These are phyloP conservation scores for Epinotia brunnichana DNA, from an alignment of 2,888 invertebrate genomes.

Conservation along the genomic window DNA sequence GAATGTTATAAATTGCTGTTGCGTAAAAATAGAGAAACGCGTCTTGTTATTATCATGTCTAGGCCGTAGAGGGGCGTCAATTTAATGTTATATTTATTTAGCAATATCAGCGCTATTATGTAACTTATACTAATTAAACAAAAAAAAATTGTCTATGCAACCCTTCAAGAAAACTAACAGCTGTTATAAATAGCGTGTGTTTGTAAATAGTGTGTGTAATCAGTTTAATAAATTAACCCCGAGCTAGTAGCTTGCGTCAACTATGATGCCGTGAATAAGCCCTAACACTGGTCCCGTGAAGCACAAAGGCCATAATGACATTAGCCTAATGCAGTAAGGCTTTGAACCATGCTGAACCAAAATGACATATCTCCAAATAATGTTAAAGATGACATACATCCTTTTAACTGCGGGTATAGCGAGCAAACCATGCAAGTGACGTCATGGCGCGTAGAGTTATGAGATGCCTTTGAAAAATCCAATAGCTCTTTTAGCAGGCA, in stretches of 20 bases:
- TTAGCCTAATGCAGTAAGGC: constrained; percentile 7
- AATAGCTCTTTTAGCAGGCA: neutral
- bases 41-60: too few relatives aligned
- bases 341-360: neutral
- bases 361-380: neutral
- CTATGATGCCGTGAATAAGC: neutral
- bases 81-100: too few relatives aligned
- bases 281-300: neutral
- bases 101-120: too few relatives aligned
- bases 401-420: neutral
- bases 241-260: neutral
- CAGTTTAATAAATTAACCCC: constrained; percentile 1
- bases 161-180: too few relatives aligned
- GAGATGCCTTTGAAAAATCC: neutral
- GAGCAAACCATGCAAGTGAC: neutral
- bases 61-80: too few relatives aligned
- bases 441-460: constrained; percentile 6
- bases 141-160: too few relatives aligned
- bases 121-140: too few relatives aligned
- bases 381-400: neutral
- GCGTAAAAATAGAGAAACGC: too few relatives aligned
- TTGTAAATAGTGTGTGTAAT: neutral
- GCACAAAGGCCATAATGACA: constrained; percentile 7
- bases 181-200: too few relatives aligned
- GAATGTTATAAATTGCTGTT: too few relatives aligned